A percentile compares a stretch with the other conserved stretches of the same genome.
These are phyloP conservation scores for Corythornis madagascariensis DNA, from an alignment of 2,113 vertebrate genomes.

Conservation along the genomic window DNA sequence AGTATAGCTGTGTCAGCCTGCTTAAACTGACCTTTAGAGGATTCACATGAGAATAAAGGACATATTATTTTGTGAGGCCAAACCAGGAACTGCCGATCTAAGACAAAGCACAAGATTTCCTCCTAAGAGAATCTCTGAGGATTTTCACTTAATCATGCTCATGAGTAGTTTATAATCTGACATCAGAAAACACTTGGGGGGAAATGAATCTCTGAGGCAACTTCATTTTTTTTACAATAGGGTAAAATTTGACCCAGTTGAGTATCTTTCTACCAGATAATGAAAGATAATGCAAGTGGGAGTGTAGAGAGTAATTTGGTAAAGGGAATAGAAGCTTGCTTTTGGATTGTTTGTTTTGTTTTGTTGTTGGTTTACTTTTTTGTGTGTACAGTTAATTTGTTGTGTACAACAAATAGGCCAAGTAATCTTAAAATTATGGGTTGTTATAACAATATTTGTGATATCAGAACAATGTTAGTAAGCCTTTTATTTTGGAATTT, in stretches of 20 bases:
- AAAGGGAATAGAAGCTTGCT: not conserved
- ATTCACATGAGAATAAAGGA: not conserved
- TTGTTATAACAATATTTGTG: not conserved
- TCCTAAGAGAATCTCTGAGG: not conserved
- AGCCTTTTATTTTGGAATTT: not conserved
- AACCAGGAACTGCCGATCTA: not conserved
- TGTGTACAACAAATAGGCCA: not conserved
- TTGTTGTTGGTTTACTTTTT: too few relatives aligned
- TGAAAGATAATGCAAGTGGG: not conserved
- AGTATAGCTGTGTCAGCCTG: constrained; percentile 33
- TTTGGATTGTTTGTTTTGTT: not conserved
- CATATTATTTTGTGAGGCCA: not conserved
- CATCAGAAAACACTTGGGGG: not conserved
- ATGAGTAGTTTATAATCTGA: not conserved
- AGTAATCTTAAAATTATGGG: not conserved
- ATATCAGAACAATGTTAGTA: not conserved
- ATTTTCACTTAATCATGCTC: not conserved
- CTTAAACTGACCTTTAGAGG: constrained; percentile 50
- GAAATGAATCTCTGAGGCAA: not conserved
- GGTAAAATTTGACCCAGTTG: not conserved
- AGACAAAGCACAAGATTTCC: not conserved
- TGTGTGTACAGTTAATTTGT: not conserved
- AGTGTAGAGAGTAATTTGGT: not conserved
- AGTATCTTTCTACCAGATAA: not conserved
- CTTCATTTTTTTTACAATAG: not conserved